Percentiles rank a stretch among this genome's conserved stretches.
Conservation (phyloP, 2,797 vertebrate species). For the Molossus molossus region DNA sequence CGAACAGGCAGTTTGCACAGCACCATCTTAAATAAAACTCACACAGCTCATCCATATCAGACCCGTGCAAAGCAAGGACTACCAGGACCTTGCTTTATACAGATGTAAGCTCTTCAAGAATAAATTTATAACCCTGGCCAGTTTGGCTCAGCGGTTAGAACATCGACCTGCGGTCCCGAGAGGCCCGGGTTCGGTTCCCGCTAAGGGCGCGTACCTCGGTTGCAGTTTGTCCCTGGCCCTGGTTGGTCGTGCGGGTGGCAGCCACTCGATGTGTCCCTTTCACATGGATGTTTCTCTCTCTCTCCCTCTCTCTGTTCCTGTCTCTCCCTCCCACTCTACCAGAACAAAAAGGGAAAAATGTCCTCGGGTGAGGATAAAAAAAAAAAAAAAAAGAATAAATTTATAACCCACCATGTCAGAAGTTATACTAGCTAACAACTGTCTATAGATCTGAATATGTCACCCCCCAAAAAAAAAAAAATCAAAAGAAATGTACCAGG, state of each 20-base stretch:
- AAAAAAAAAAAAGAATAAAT: not conserved
- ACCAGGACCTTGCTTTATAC: not conserved
- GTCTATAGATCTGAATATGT: not conserved
- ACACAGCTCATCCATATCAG: not conserved
- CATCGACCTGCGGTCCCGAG: no score
- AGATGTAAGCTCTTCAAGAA: not conserved
- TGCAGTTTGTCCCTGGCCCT: no score
- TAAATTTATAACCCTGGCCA: not conserved
- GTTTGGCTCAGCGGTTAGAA: no score
- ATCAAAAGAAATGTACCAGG: not conserved
- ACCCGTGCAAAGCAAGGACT: not conserved
- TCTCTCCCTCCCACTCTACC: no score
- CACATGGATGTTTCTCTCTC: no score
- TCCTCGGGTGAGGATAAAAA: no score
- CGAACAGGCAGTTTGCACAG: not conserved
- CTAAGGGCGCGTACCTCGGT: no score
- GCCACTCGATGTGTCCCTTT: no score
- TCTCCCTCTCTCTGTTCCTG: no score
- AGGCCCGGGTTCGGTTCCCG: no score
- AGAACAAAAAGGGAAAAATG: no score
- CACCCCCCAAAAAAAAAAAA: not conserved
- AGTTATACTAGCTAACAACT: slow-evolving; percentile 9
- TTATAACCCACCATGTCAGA: slow-evolving; percentile 15
- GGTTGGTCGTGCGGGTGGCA: no score
- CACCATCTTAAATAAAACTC: not conserved